Base-by-base conservation (phyloP, 2,797 vertebrate genomes). In the Sciurus vulgaris region DNA sequence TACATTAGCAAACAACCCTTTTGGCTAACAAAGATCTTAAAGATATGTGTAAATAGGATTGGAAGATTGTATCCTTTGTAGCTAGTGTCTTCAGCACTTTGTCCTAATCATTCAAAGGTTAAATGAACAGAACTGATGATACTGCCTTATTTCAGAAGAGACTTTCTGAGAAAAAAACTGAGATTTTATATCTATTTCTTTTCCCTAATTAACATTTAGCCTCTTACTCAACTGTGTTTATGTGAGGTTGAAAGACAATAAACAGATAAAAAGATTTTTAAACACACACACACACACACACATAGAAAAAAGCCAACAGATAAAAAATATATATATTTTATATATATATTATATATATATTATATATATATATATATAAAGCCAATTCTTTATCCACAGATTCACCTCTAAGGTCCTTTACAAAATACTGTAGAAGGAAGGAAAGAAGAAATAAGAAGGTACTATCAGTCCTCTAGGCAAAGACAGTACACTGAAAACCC, bases 21-120 rank as follows among this genome's bases (percentile, higher is more conserved):
- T 38, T 67, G 69, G 81, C 30, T 69, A 59, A 93, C 59, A 74
- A 94, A 93, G 61, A 91, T 70, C 86, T 87, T 82, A 95, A 88
- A 78, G 56, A 78, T 35, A 84, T 49, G 22, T 83, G 74, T 72
- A 93, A 90, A 84, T 0, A 89, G n/a, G 54, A 78, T 10, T 88
- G 63, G 56, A 67, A 69, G 86, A 44, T 1, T 41, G 28, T 69
- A 30, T 86, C 41, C 41, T 94, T 35, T 89, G 47, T 14, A 89
- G 59, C 78, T 93, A 65, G 12, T 33, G 20, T 69, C 35, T 92
- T 86, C 22, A 35, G 76, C 10, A 83, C 33, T 83, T 79, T 89
- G 51, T 28, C 85, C 82, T 93, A 17, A 81, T 82, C 74, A 93
- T 69, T 85, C 67, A 88, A 82, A 89, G 59, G 18, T 78, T 86